phyloP scores from a whole-genome alignment of 2,888 invertebrate genomes.

The Protodeltote pygarga region DNA sequence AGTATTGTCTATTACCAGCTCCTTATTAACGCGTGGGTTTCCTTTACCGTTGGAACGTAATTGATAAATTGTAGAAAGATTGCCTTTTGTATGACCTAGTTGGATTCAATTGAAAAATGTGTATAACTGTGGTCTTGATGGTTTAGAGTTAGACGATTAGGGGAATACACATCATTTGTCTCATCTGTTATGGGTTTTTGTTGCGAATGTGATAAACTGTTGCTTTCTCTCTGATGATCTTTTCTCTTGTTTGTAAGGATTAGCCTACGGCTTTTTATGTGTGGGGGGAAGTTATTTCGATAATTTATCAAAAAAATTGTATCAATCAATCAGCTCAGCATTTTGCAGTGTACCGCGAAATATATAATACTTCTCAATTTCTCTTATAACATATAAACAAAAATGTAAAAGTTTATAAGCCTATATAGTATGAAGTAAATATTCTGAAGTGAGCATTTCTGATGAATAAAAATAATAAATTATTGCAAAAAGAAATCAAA shows the following conservation, averaged over 20 bases:
- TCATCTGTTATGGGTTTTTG: constrained; percentile 22
- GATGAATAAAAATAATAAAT: no score
- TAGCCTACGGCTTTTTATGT: constrained; percentile 9
- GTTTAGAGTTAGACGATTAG: constrained; percentile 29
- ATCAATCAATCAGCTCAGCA: no score
- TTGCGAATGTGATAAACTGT: constrained; percentile 15
- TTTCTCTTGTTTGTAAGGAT: constrained; percentile 16
- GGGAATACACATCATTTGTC: constrained; percentile 26
- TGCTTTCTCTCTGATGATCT: constrained; percentile 39
- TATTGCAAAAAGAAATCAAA: no score
- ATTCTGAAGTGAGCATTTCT: no score
- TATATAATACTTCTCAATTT: no score
- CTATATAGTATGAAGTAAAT: no score
- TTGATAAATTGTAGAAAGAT: constrained; percentile 43
- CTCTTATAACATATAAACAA: no score
- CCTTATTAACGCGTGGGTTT: constrained; percentile 30
- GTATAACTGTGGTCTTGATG: constrained; percentile 23
- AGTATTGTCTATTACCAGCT: constrained; percentile 3
- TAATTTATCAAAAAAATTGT: no score
- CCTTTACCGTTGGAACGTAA: constrained; percentile 32
- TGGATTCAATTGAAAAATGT: constrained; percentile 29
- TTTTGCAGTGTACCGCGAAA: no score
- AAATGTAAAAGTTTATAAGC: no score
- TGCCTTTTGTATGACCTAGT: constrained; percentile 22
- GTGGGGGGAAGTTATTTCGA: background rate